These are phyloP conservation scores for Acanthacorydalis orientalis DNA, from an alignment of 2,888 invertebrate species.

Conservation along the genomic window DNA sequence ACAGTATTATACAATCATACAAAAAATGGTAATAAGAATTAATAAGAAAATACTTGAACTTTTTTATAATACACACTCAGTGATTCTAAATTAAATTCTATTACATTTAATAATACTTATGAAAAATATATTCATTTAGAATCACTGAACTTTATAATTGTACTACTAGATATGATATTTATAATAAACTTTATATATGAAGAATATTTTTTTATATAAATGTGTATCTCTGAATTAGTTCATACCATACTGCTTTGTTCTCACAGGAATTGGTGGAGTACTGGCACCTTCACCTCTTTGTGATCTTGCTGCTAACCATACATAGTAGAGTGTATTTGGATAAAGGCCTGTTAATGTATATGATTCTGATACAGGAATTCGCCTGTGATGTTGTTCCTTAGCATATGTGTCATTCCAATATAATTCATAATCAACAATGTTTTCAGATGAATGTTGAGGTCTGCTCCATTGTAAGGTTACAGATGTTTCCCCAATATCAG, in stretches of 20 bases:
- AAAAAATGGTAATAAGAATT: too few relatives aligned
- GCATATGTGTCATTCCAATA: slow-evolving; percentile 96
- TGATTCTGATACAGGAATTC: slow-evolving; percentile 66
- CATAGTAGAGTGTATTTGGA: slow-evolving; percentile 91
- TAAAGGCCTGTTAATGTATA: slow-evolving; percentile 82
- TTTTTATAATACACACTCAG: too few relatives aligned
- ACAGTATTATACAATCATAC: too few relatives aligned
- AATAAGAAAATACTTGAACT: too few relatives aligned
- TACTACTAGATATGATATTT: background rate
- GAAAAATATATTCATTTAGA: too few relatives aligned
- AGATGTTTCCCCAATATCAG: slow-evolving; percentile 76
- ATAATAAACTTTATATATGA: slow-evolving; percentile 8
- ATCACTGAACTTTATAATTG: background rate
- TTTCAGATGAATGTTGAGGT: slow-evolving; percentile 81
- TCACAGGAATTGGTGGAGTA: slow-evolving; percentile 82
- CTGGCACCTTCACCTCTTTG: slow-evolving; percentile 89
- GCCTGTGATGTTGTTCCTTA: slow-evolving; percentile 71
- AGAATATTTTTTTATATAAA: background rate
- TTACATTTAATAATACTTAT: too few relatives aligned
- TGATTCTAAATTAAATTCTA: too few relatives aligned
- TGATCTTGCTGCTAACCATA: slow-evolving; percentile 90
- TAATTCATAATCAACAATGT: slow-evolving; percentile 86
- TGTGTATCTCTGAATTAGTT: slow-evolving; percentile 13
- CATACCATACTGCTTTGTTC: slow-evolving; percentile 98
- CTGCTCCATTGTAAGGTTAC: slow-evolving; percentile 86